Evolutionary conservation across 2,797 vertebrate genomes (phyloP), one percentile per base, ranked within the genome.

Genomic region (Melanotaenia boesemani): DNA sequence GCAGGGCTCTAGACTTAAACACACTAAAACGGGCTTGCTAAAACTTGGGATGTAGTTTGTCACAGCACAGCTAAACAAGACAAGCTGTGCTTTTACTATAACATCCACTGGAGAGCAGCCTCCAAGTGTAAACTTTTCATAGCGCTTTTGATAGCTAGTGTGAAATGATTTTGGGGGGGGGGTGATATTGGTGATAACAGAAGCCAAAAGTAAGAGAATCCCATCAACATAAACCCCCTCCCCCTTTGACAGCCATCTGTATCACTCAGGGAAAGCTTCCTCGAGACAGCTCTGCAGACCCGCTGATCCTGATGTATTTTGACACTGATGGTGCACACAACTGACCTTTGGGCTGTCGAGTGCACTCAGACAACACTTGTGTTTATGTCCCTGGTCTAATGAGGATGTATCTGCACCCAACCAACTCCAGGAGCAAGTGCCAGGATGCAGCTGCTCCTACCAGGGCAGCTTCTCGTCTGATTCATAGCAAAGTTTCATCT

Each of bases 401-500:
- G 92, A 96, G 93, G 89, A 91, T 68, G 89, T 90, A 90, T 92
- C 92, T 86, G 86, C 89, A 86, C 92, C 65, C 63, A 74, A 92
- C 94, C 90, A 90, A 88, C 89, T 93, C 89, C 80, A 64, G 89
- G 82, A 90, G 89, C 89, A 88, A 87, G 86, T 88, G 86, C 84
- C 82, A 87, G 89, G 83, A 86, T 92, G 86, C 94, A 96, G 94
- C 95, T 96, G 95, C 89, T 90, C 91, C 80, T 94, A 93, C 94
- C 81, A 11, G 93, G 93, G 82, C 91, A 90, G 85, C 90, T 93
- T 93, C 89, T 86, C 66, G 79, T 70, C 87, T 85, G 86, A 86
- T 74, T 89, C 72, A 56, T 65, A 34, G 20, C 15, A 66, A 72
- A 59, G 52, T 75, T 76, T 82, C 69, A 84, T 63, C 8, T 6